Evolutionary conservation across 2,113 vertebrate genomes (phyloP), one percentile per base, ranked within the genome.

Genomic region (Benitochromis conjunctus): DNA sequence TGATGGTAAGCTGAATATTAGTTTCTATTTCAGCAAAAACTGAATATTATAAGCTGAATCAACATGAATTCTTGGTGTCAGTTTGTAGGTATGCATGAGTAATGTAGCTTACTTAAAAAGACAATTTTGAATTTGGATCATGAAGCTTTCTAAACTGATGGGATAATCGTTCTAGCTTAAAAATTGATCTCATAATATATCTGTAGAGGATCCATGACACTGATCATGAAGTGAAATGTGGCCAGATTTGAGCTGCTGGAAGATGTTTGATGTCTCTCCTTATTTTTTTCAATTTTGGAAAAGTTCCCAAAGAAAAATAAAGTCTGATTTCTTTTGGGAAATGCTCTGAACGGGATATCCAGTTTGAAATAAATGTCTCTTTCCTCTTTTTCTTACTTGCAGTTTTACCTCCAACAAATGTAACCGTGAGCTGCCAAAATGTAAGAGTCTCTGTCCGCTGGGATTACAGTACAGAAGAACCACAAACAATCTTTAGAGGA

Each of bases 381-480:
- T 6, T 46, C 16, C 18, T 62, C 5, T 4, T 64, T 36, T 13
- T 58, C 9, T 69, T 26, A 1, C 3, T 21, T 76, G 41, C 84
- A 94, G 91, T 93, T 79, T 85, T 3, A 9, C 46, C 89, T 56
- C 94, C 95, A 10, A 24, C 54, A 21, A 83, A 92, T 9, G 58
- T 96, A 8, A 84, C 3, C 0, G 66, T 96, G 82, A 90, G 9
- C 69, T 95, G 95, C 76, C 6, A 24, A 2, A 93, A 94, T 26
- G 1, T 60, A 1, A 11, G 62, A 1, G 77, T 55, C 1, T 26
- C 4, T 0, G 90, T 82, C 1, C 6, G 41, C 5, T 96, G 95
- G 95, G 21, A 77, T 1, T 87, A 88, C 86, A 29, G 16, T 2
- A 1, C 24, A 0, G 21, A 1, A 2, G 38, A 38, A 1, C 69